Conservation (phyloP, 2,797 vertebrate species). For the Sebastes minor region DNA sequence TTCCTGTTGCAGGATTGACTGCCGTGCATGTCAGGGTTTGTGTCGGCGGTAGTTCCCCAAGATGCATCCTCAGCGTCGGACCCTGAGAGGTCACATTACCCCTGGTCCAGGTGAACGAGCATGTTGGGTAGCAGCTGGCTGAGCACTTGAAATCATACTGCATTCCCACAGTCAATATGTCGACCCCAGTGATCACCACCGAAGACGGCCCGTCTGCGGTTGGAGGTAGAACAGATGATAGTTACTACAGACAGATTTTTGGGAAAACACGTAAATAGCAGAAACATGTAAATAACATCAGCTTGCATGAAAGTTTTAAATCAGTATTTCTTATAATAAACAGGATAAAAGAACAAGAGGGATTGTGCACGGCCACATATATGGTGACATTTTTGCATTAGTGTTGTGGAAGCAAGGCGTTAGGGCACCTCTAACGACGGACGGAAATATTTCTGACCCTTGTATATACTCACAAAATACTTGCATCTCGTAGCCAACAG, state of each 20-base stretch:
- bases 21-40: constrained; percentile 24
- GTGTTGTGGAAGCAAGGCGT: too few species aligned
- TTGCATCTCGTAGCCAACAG: constrained; percentile 18
- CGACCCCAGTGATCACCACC: constrained; percentile 13
- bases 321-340: not conserved
- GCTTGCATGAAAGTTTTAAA: not conserved
- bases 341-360: too few species aligned
- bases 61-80: not conserved
- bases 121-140: constrained; percentile 21
- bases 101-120: constrained; percentile 35
- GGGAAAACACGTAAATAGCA: not conserved
- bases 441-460: not conserved
- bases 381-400: too few species aligned
- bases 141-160: constrained; percentile 29
- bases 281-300: not conserved
- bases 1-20: not conserved
- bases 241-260: not conserved
- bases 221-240: not conserved
- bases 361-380: too few species aligned
- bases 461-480: constrained; percentile 44
- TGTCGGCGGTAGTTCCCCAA: not conserved
- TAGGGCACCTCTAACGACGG: not conserved
- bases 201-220: constrained; percentile 20
- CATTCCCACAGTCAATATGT: constrained; percentile 12
- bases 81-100: constrained; percentile 4